A percentile compares a stretch with the other conserved stretches of the same genome.
Evolutionary conservation across 2,888 invertebrate species (phyloP).

Genomic region (Platyscelio sp.): DNA sequence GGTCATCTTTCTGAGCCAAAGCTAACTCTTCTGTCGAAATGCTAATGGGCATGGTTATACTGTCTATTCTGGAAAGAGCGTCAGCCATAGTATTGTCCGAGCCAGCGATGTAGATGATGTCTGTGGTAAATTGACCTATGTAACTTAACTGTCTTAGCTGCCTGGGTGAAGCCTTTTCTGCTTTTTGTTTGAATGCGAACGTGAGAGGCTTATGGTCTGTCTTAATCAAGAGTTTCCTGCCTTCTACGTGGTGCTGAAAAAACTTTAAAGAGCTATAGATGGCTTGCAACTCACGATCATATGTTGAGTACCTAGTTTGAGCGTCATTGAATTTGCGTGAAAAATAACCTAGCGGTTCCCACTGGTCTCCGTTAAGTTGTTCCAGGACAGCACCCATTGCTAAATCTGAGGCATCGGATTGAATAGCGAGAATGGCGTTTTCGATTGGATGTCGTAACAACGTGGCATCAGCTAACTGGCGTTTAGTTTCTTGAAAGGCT

Average conservation of each 20-base stretch:
- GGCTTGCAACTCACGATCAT: conserved; percentile 8
- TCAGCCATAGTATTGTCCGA: conserved; percentile 4
- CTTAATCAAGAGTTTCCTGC: neutral
- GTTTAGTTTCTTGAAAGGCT: too few species aligned
- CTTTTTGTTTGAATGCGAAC: conserved; percentile 12
- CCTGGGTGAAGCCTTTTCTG: neutral
- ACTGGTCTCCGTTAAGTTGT: neutral
- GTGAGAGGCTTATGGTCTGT: conserved; percentile 17
- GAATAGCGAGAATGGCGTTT: conserved; percentile 1
- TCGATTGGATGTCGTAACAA: conserved; percentile 37
- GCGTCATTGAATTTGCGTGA: neutral
- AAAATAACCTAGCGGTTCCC: conserved; percentile 2
- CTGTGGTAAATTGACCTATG: conserved; percentile 1
- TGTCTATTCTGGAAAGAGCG: conserved; percentile 16
- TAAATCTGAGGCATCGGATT: neutral
- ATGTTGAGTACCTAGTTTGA: neutral
- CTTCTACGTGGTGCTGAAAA: neutral
- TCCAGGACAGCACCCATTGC: conserved; percentile 16
- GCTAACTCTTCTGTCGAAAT: neutral
- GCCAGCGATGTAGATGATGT: neutral
- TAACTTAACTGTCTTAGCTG: neutral
- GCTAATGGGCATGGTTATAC: conserved; percentile 18
- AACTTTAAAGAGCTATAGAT: neutral
- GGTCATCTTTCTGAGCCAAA: conserved; percentile 18
- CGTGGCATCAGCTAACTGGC: conserved; percentile 11